These are phyloP conservation scores for Empidonax alnorum DNA, from an alignment of 2,113 vertebrate species.

Conservation along the genomic window DNA sequence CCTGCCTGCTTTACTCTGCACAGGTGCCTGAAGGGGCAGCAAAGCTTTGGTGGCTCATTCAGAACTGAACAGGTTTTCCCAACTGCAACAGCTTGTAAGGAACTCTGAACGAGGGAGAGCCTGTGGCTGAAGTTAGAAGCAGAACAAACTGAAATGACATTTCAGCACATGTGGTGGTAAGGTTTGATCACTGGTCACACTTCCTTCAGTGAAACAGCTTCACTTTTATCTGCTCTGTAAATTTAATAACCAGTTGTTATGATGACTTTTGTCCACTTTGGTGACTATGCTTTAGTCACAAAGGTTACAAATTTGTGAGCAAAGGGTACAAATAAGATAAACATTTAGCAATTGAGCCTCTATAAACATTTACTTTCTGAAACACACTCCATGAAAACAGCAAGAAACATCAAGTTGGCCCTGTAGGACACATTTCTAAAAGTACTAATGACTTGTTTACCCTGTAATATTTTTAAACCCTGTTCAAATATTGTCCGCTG, in stretches of 20 bases:
- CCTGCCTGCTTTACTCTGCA: background rate
- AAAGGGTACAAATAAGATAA: constrained; percentile 2
- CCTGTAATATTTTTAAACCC: background rate
- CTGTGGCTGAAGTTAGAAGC: background rate
- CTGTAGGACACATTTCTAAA: background rate
- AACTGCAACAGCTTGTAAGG: background rate
- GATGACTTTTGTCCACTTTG: background rate
- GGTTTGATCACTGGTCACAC: background rate
- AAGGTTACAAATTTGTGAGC: background rate
- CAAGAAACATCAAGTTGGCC: background rate
- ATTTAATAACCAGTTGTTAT: background rate
- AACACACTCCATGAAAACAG: background rate
- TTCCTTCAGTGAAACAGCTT: background rate
- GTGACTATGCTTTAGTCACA: background rate
- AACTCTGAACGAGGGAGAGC: accelerated
- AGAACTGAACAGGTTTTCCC: background rate
- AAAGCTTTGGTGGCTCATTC: background rate
- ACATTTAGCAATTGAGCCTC: background rate
- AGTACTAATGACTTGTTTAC: background rate
- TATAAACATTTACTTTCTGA: constrained; percentile 27
- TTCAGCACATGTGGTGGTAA: background rate
- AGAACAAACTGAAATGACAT: background rate
- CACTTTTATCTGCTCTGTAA: background rate
- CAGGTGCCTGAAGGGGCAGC: background rate
- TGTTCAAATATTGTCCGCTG: background rate